Evolutionary conservation across 2,113 vertebrate genomes (phyloP).

Genomic region (Steatornis caripensis): DNA sequence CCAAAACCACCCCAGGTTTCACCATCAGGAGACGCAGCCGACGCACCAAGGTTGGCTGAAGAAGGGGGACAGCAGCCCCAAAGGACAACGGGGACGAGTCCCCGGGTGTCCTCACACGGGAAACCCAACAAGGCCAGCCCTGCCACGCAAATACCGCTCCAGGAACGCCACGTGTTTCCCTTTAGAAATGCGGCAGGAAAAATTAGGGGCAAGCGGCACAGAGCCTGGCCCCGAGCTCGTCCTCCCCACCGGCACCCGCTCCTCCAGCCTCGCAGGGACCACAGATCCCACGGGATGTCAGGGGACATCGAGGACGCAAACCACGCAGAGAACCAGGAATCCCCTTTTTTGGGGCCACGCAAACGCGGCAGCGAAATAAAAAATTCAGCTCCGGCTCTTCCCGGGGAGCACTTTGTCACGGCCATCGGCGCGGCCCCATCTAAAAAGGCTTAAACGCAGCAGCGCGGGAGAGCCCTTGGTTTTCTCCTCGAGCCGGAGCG

Average conservation of each 20-base stretch:
- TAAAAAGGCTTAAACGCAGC: background rate
- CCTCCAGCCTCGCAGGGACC: background rate
- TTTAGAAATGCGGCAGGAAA: background rate
- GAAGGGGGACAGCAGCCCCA: background rate
- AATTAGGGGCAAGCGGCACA: background rate
- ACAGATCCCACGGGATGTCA: rapidly evolving
- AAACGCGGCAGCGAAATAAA: background rate
- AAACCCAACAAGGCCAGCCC: background rate
- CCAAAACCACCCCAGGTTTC: background rate
- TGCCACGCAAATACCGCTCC: background rate
- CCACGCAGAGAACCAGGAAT: rapidly evolving
- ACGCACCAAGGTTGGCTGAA: background rate
- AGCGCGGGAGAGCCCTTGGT: background rate
- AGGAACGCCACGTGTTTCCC: background rate
- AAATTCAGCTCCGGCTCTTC: background rate
- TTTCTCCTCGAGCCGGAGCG: background rate
- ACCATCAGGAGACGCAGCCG: background rate
- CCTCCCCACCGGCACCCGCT: background rate
- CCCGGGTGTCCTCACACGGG: background rate
- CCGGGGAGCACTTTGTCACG: background rate
- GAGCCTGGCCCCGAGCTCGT: background rate
- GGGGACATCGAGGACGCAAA: background rate
- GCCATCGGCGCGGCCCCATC: background rate
- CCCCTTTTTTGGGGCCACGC: rapidly evolving
- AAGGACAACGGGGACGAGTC: background rate